Percentiles rank a stretch among this genome's conserved stretches.
Conservation (phyloP, 2,113 vertebrate genomes). For the Gavia stellata region DNA sequence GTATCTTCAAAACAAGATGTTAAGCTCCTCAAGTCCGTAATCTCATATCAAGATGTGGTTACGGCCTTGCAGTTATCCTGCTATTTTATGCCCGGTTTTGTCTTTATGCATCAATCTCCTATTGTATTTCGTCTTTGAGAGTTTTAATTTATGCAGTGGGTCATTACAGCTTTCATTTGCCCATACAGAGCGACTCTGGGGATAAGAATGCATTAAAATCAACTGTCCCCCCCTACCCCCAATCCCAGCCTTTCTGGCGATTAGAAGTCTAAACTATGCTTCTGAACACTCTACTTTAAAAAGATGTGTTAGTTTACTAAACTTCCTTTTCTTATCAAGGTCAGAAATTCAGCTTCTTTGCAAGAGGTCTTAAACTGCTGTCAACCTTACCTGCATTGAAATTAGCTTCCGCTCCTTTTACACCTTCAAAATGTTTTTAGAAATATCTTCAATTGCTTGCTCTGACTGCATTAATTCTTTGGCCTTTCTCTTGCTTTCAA, state of each 20-base stretch:
- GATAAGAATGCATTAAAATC: background rate
- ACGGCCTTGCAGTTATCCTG: background rate
- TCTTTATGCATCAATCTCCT: background rate
- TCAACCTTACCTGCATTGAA: background rate
- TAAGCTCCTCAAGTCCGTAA: background rate
- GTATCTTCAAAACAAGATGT: background rate
- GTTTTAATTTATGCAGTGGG: conserved; percentile 11
- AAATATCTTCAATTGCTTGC: background rate
- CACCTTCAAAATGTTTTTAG: background rate
- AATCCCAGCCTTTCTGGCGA: background rate
- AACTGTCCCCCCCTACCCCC: background rate
- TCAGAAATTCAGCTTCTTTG: background rate
- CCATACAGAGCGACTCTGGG: background rate
- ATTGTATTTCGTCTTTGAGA: background rate
- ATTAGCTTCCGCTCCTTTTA: background rate
- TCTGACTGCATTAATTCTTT: background rate
- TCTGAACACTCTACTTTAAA: background rate
- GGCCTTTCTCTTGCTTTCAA: background rate
- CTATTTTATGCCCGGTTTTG: background rate
- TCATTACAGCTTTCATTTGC: conserved; percentile 9
- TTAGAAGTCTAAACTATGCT: background rate
- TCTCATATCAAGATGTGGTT: background rate
- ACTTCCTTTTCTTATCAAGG: background rate
- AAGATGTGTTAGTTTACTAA: background rate
- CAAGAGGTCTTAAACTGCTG: background rate